Evolutionary conservation across 2,797 vertebrate species (phyloP).

Genomic region (Esox masquinongy): DNA sequence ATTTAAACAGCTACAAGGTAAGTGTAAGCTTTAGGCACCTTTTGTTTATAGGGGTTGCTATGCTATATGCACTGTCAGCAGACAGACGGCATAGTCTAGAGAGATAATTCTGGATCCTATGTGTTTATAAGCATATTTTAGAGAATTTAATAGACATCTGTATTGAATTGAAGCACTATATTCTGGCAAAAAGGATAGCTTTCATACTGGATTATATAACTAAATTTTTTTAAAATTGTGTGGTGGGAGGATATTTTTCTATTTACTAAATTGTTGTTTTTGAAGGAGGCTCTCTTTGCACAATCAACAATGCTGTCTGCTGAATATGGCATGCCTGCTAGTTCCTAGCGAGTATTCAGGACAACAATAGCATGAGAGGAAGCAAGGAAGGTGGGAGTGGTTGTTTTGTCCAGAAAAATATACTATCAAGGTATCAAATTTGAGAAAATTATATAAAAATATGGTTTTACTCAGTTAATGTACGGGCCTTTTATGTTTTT

Average conservation of each 20-base stretch:
- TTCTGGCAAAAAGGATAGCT: not conserved
- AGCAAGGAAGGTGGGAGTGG: slow-evolving; percentile 56
- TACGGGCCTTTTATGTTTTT: not conserved
- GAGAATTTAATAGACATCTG: no score
- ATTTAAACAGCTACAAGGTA: slow-evolving; percentile 97
- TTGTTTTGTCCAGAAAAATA: slow-evolving; percentile 65
- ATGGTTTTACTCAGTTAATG: not conserved
- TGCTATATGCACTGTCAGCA: slow-evolving; percentile 12
- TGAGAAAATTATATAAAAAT: not conserved
- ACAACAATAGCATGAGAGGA: slow-evolving; percentile 59
- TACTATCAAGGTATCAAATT: not conserved
- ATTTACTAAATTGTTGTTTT: not conserved
- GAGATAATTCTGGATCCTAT: not conserved
- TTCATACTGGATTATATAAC: not conserved
- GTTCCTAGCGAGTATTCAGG: slow-evolving; percentile 22
- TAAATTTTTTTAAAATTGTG: not conserved
- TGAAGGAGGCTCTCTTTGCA: not conserved
- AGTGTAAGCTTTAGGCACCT: slow-evolving; percentile 47
- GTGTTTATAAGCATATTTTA: not conserved
- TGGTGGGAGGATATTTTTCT: not conserved
- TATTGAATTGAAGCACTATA: not conserved
- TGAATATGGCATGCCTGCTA: not conserved
- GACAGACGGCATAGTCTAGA: not conserved
- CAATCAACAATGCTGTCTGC: not conserved
- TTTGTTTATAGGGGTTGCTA: slow-evolving; percentile 34